Evolutionary conservation across 2,113 vertebrate species (phyloP), one percentile per base, ranked within the genome.

Genomic region (Rhabdornis inornatus): DNA sequence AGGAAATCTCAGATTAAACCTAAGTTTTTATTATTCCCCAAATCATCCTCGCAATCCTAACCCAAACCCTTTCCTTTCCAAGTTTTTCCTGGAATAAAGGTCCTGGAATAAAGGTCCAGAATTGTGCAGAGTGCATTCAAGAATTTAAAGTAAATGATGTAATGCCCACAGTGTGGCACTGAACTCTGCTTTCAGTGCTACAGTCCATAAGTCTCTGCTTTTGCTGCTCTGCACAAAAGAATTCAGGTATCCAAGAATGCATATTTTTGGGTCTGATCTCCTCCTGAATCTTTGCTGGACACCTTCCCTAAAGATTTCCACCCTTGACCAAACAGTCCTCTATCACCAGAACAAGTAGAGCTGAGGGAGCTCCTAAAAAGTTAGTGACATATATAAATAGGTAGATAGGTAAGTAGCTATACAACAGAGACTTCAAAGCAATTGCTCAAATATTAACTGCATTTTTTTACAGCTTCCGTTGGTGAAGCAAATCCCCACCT

Each of bases 271-370:
- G 18, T 11, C 14, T 52, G 23, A 75, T 75, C 23, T 90, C 10
- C 30, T 18, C n/a, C 52, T 63, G 1, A 24, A 6, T 13, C 10
- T 57, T 87, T 72, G 28, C 31, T 70, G 44, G 20, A 57, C 15
- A 52, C 4, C 2, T 1, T 64, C 11, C 11, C 9, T 37, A 33
- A 59, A 53, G 11, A 20, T 21, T 64, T 64, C 10, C 1, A 1
- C 37, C 7, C n/a, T 57, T 44, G 9, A 44, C 10, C 18, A 83
- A 37, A n/a, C 7, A 60, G 11, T 27, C 9, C 2, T 50, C 27
- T 88, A 7, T 53, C 18, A 69, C 16, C 42, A 57, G 47, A 82
- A 35, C 2, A 45, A 77, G 6, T 9, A 65, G 11, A 56, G 17
- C 6, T 42, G 42, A 64, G 27, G 15, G 37, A 64, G 5, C 6